Percentiles rank a stretch among this genome's conserved stretches.
Conservation (phyloP, 2,888 invertebrate species). For the Aricia artaxerxes region DNA sequence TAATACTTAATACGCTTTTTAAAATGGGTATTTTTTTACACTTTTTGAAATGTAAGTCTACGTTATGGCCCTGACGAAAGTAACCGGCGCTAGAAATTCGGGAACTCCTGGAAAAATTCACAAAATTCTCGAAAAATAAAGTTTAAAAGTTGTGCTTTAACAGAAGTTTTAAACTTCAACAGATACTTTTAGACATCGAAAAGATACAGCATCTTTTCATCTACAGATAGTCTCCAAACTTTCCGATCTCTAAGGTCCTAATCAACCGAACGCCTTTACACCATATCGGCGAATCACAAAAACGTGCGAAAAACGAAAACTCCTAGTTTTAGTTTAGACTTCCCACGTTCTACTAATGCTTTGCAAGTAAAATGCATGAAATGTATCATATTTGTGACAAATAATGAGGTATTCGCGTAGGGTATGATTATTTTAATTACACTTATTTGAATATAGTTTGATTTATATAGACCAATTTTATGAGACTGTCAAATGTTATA, state of each 20-base stretch:
- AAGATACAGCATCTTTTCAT: background rate
- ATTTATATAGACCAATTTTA: too few relatives aligned
- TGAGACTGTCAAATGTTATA: too few relatives aligned
- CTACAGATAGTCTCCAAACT: background rate
- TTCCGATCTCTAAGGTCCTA: slow-evolving; percentile 3
- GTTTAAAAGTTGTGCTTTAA: background rate
- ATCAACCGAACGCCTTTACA: background rate
- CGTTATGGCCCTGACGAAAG: too few relatives aligned
- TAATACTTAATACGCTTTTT: background rate
- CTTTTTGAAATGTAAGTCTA: too few relatives aligned
- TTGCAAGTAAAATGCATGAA: background rate
- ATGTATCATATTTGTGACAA: background rate
- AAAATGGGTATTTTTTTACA: background rate
- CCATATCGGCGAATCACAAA: slow-evolving; percentile 5
- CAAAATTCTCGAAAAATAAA: too few relatives aligned
- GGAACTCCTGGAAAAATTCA: background rate
- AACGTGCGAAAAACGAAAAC: slow-evolving; percentile 12
- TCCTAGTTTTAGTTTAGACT: background rate
- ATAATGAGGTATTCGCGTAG: background rate
- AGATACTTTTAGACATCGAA: background rate
- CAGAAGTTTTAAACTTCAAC: background rate
- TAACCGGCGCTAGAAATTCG: too few relatives aligned
- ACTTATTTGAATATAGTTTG: too few relatives aligned
- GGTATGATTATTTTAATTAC: background rate
- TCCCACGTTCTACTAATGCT: background rate